Evolutionary conservation across 2,888 invertebrate genomes (phyloP).

Genomic region (Agriopis leucophaearia): DNA sequence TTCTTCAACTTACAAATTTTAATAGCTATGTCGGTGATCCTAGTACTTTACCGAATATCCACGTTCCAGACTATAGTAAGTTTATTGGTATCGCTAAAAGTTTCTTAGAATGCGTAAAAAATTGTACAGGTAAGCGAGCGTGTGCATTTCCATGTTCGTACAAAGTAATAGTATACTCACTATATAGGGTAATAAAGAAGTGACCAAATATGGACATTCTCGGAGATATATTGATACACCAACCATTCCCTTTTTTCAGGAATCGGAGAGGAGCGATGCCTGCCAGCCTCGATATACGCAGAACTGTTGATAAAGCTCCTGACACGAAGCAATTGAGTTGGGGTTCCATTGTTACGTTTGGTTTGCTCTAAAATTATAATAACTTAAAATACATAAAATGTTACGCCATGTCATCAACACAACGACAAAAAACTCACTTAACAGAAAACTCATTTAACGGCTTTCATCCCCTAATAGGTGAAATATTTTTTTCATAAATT

Average conservation of each 20-base stretch:
- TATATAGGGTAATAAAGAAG: background rate
- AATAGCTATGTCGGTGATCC: too few species aligned
- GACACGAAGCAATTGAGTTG: background rate
- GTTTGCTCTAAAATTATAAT: background rate
- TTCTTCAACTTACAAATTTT: too few species aligned
- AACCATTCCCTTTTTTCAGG: background rate
- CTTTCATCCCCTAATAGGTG: too few species aligned
- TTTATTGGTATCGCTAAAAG: too few species aligned
- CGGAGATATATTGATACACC: background rate
- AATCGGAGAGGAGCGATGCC: constrained; percentile 4
- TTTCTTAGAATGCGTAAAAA: too few species aligned
- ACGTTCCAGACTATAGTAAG: too few species aligned
- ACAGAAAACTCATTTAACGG: too few species aligned
- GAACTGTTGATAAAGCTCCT: background rate
- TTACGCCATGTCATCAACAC: too few species aligned
- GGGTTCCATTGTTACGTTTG: background rate
- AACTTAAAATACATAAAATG: background rate
- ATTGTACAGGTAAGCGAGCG: too few species aligned
- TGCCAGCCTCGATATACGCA: background rate
- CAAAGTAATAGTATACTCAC: background rate
- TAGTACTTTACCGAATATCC: too few species aligned
- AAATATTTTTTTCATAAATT: too few species aligned
- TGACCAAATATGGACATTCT: background rate
- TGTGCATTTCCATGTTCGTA: background rate
- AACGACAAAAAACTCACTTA: too few species aligned